Conservation (phyloP, 2,113 vertebrate genomes). For the Mirza zaza region DNA sequence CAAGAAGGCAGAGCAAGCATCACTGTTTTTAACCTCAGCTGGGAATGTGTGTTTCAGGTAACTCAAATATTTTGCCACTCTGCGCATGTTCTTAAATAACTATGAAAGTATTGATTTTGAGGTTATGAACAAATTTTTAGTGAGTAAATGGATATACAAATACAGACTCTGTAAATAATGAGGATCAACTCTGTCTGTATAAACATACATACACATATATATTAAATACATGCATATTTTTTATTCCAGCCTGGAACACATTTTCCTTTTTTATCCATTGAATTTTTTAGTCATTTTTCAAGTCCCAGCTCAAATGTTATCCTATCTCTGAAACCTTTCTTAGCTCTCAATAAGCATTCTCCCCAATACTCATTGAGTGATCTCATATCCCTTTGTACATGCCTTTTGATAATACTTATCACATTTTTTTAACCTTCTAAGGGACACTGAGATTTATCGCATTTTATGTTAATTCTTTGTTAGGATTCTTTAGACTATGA, state of each 20-base stretch:
- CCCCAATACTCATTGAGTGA: background rate
- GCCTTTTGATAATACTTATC: conserved; percentile 1
- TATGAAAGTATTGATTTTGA: background rate
- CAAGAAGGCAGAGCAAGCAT: background rate
- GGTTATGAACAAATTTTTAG: background rate
- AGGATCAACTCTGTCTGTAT: background rate
- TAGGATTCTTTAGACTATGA: background rate
- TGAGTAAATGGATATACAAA: background rate
- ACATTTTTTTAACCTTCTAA: background rate
- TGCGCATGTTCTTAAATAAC: background rate
- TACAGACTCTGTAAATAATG: background rate
- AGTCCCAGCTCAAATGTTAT: background rate
- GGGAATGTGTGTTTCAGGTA: background rate
- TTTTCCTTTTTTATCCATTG: background rate
- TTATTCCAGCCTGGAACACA: background rate
- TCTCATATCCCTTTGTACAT: background rate
- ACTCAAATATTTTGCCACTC: background rate
- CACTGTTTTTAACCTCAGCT: background rate
- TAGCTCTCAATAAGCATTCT: background rate
- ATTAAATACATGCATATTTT: background rate
- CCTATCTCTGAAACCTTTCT: conserved; percentile 8
- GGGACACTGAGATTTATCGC: no score
- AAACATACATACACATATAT: background rate
- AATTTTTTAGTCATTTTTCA: background rate
- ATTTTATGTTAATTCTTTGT: conserved; percentile 32